A percentile compares a stretch with the other conserved stretches of the same genome.
Conservation (phyloP, 2,113 vertebrate genomes). For the Trichechus manatus region DNA sequence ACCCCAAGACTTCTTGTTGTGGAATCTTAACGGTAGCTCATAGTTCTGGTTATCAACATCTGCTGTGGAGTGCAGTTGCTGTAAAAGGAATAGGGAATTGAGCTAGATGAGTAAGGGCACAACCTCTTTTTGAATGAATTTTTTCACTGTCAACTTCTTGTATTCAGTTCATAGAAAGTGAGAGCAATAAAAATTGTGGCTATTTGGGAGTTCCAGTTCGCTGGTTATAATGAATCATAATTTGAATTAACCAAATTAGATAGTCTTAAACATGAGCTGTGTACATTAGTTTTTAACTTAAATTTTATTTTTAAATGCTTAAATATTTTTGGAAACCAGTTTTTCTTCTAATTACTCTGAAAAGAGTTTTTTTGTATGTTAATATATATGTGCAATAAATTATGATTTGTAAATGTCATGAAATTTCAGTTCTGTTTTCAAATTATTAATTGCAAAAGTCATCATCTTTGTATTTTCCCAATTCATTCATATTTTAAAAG, state of each 20-base stretch:
- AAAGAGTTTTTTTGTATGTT: background rate
- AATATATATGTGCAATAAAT: background rate
- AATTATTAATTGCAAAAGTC: background rate
- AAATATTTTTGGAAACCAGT: background rate
- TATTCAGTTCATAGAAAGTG: background rate
- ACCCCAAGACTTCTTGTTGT: no score
- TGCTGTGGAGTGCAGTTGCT: background rate
- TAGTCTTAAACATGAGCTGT: background rate
- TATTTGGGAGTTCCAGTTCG: background rate
- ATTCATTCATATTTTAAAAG: constrained; percentile 32
- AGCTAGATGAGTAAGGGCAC: background rate
- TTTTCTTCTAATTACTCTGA: constrained; percentile 6
- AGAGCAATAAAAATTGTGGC: background rate
- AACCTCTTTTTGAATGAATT: background rate
- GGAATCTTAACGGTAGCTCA: background rate
- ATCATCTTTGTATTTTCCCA: constrained; percentile 1
- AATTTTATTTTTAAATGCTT: constrained; percentile 37
- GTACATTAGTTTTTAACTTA: background rate
- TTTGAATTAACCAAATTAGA: background rate
- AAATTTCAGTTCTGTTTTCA: constrained; percentile 49
- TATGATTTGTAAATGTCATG: background rate
- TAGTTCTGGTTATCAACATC: background rate
- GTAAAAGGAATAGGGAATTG: no score
- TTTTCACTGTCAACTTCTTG: background rate
- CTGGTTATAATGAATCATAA: background rate